These are phyloP conservation scores for Epizoanthus fatuus DNA, from an alignment of 92 coral and sea anemone genomes.

Conservation along the genomic window DNA sequence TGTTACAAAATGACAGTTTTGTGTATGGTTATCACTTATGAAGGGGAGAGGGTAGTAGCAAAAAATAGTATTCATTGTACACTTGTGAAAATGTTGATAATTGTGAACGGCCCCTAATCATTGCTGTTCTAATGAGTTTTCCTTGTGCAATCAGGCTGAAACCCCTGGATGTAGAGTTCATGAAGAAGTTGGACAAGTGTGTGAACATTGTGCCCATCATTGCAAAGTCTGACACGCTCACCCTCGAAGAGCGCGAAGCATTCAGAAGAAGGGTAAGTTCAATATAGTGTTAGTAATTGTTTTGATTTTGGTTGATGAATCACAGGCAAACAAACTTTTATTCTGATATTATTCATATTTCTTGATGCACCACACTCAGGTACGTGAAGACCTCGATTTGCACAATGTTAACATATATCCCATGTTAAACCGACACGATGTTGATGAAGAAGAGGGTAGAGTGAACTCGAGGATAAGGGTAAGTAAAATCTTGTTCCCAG, in stretches of 20 bases:
- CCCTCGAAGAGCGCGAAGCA: constrained; percentile 97
- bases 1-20: too few species aligned
- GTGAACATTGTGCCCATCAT: constrained; percentile 97
- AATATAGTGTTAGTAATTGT: not conserved
- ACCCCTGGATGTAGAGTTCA: constrained; percentile 96
- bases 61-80: too few species aligned
- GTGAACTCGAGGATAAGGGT: constrained; percentile 95
- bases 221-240: constrained; percentile 96
- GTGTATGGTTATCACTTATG: too few species aligned
- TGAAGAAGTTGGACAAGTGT: constrained; percentile 98
- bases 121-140: not conserved
- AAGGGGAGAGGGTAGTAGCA: too few species aligned
- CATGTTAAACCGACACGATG: constrained; percentile 90
- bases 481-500: not conserved
- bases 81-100: too few species aligned
- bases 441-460: constrained; percentile 95
- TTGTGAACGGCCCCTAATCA: not conserved
- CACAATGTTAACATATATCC: constrained; percentile 95
- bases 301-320: not conserved
- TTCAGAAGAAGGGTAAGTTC: constrained; percentile 92
- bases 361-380: constrained; percentile 39
- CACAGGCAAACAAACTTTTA: not conserved
- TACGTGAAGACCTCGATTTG: constrained; percentile 93
- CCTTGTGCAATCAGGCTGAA: constrained; percentile 65
- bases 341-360: not conserved